Evolutionary conservation across 2,113 vertebrate genomes (phyloP).

Genomic region (Origma solitaria): DNA sequence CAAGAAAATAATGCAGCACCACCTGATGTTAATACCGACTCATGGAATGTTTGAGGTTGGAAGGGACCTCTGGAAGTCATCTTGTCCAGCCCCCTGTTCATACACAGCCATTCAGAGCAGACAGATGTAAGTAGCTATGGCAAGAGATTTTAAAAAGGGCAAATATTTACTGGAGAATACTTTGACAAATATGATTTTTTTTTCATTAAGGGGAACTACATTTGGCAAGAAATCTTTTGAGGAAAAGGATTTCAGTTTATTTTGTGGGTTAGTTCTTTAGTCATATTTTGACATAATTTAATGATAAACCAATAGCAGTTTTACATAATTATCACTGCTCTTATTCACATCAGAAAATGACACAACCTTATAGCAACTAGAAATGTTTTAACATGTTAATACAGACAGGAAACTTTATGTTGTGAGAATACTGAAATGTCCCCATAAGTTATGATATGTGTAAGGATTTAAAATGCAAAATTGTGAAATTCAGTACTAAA

Average conservation of each 20-base stretch:
- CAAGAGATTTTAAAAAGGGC: neutral
- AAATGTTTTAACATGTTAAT: neutral
- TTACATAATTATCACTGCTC: neutral
- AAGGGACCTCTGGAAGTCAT: neutral
- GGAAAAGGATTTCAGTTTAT: neutral
- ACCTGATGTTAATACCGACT: neutral
- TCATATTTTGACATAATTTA: neutral
- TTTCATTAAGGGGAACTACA: neutral
- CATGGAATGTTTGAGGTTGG: neutral
- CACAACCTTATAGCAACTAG: neutral
- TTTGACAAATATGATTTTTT: neutral
- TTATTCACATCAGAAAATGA: neutral
- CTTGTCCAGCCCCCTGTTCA: neutral
- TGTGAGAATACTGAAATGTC: neutral
- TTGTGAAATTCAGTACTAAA: neutral
- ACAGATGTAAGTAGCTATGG: neutral
- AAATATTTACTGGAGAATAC: neutral
- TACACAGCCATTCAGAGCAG: neutral
- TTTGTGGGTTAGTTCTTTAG: neutral
- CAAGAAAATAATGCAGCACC: neutral
- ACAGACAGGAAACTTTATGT: neutral
- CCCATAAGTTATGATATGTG: neutral
- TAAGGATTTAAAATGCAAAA: neutral
- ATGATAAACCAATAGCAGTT: neutral
- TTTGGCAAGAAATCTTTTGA: neutral